Evolutionary conservation across 2,888 invertebrate species (phyloP), one percentile per base, ranked within the genome.

Genomic region (Dysmachus trigonus): DNA sequence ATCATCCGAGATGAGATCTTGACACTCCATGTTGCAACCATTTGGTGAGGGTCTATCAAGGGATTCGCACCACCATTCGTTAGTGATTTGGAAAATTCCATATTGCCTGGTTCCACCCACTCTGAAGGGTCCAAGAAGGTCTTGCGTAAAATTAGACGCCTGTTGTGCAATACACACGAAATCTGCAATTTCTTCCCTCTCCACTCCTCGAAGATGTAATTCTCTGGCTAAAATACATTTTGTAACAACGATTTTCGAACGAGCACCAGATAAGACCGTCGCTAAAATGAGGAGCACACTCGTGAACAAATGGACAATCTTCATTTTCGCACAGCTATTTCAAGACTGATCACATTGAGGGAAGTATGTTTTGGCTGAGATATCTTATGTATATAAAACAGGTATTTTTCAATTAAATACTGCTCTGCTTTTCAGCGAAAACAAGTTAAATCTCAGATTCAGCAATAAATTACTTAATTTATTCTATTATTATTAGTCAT

Each of bases 41-140:
- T 92, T 92, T 1, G 71, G 79, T 73, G 90, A 89, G 35, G 91
- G 90, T 0, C 88, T 88, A 83, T 87, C 71, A 27, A 31, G 13
- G 6, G 79, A 62, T 27, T 74, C 35, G 87, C 92, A 92, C 92
- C 92, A 92, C 87, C 88, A 92, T 31, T 89, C 90, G 88, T 92
- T 91, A 87, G 91, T 92, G 81, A 92, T 92, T 89, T 92, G 92
- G 87, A 92, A 92, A 73, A 92, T 88, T 33, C 92, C 92, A 87
- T 90, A 93, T 87, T 93, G 93, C 38, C 88, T 88, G 38, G 92
- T 91, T 0, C 94, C 93, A 88, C 94, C 93, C 1, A 88, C 88
- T 89, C 94, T 94, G 0, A 91, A 89, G 31, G 89, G 91, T 0
- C 94, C 93, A 38, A 92, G 90, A 2, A 91, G 92, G 73, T 92